Base-by-base conservation (phyloP, 2,113 vertebrate species). In the Phrynocephalus versicolor region DNA sequence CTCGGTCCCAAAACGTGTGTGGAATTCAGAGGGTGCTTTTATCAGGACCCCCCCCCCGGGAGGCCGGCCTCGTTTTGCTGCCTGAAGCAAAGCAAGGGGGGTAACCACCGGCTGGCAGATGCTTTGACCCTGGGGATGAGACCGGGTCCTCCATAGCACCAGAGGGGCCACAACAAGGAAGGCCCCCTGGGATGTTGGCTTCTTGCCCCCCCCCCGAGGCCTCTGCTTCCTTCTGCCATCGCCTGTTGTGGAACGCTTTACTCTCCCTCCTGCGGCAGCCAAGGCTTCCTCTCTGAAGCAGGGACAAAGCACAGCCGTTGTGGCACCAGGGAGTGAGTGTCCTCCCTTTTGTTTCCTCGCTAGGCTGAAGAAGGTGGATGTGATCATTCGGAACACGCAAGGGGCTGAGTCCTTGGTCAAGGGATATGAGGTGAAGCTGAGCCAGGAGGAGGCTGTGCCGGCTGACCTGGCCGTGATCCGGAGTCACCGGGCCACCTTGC, bases 361-460 rank as follows among this genome's bases (percentile, higher is more conserved):
- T 90, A 99, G 99, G 94, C 89, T 99, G 81, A 99, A 98, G 96
- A 98, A 96, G 0, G 95, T 99, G 0, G 98, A 98, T 35, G 21
- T 98, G 62, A 95, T 99, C 79, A 91, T 98, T 75, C 97, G 94
- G 1, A 96, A 90, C 89, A 95, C 97, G 37, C 98, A 98, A 62
- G 97, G 97, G 16, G 98, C 97, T 0, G 98, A 99, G 80, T 96
- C 97, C 69, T 95, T 97, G 93, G 97, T 99, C 70, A 98, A 96
- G 89, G 98, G 97, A 69, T 98, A 97, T 0, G 98, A 99, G 95
- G 97, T 96, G 85, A 96, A 97, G 88, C 94, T 99, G 79, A 99
- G 98, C 91, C 98, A 99, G 85, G 99, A 99, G 88, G 98, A 99
- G 92, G 96, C 96, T 0, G 97, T 99, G 3, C 97, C 98, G 0